A percentile compares a stretch with the other conserved stretches of the same genome.
phyloP scores from a whole-genome alignment of 2,888 invertebrate genomes.

The Leistus spinibarbis region DNA sequence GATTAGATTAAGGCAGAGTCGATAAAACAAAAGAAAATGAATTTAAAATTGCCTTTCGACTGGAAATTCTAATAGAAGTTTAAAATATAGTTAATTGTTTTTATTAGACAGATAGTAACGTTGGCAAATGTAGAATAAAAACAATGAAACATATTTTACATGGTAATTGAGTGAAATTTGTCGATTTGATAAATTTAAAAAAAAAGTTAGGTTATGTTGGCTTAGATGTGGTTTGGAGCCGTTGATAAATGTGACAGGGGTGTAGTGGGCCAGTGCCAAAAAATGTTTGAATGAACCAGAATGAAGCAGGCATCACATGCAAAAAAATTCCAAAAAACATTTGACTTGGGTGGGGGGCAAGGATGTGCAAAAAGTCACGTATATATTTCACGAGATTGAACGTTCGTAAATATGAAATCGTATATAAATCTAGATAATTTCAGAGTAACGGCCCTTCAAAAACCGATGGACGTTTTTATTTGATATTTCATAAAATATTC shows the following conservation, averaged over 20 bases:
- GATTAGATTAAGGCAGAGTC: too few species aligned
- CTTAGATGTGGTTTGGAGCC: not conserved
- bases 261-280: conserved; percentile 56
- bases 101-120: too few species aligned
- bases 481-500: not conserved
- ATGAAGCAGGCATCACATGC: conserved; percentile 75
- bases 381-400: not conserved
- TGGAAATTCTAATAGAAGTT: too few species aligned
- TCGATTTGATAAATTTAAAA: too few species aligned
- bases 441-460: conserved; percentile 74
- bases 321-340: conserved; percentile 58
- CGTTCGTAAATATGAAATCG: not conserved
- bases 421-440: conserved; percentile 44
- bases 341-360: conserved; percentile 67
- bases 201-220: too few species aligned
- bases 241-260: conserved; percentile 56
- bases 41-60: too few species aligned
- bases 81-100: too few species aligned
- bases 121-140: too few species aligned
- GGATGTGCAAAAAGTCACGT: conserved; percentile 67
- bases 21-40: too few species aligned
- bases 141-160: too few species aligned
- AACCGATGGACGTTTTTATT: conserved; percentile 63
- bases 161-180: too few species aligned
- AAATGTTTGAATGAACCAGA: not conserved